phyloP scores from a whole-genome alignment of 2,888 invertebrate species.

The Helleia helle region DNA sequence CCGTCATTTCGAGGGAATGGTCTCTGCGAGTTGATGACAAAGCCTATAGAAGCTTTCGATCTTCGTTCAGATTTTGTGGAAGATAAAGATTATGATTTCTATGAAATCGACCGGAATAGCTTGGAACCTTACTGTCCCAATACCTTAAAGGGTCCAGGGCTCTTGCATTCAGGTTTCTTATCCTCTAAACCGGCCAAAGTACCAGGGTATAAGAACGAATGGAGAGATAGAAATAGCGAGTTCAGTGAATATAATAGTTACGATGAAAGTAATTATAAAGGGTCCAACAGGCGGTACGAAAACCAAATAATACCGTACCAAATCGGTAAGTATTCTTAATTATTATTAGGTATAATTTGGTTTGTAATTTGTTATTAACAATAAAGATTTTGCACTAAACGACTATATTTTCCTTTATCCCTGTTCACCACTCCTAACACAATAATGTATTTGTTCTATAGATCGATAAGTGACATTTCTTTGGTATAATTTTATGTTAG shows the following conservation, averaged over 20 bases:
- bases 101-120: conserved; percentile 83
- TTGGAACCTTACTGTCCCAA: conserved; percentile 74
- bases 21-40: conserved; percentile 83
- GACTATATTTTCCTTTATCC: too few relatives aligned
- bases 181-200: conserved; percentile 47
- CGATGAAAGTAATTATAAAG: conserved; percentile 27
- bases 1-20: conserved; percentile 81
- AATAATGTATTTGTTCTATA: too few relatives aligned
- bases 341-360: conserved; percentile 22
- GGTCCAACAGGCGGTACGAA: conserved; percentile 38
- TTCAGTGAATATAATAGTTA: conserved; percentile 27
- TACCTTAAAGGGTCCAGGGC: conserved; percentile 48
- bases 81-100: conserved; percentile 85
- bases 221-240: conserved; percentile 36
- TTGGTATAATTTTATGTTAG: too few relatives aligned
- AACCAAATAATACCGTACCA: conserved; percentile 69
- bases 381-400: conserved; percentile 5
- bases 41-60: conserved; percentile 81
- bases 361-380: conserved; percentile 6
- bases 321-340: conserved; percentile 45
- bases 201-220: conserved; percentile 22
- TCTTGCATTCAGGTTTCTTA: conserved; percentile 57
- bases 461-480: too few relatives aligned
- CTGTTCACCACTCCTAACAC: too few relatives aligned
- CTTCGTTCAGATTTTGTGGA: conserved; percentile 74